Evolutionary conservation across 2,113 vertebrate genomes (phyloP).

Genomic region (Camelus bactrianus): DNA sequence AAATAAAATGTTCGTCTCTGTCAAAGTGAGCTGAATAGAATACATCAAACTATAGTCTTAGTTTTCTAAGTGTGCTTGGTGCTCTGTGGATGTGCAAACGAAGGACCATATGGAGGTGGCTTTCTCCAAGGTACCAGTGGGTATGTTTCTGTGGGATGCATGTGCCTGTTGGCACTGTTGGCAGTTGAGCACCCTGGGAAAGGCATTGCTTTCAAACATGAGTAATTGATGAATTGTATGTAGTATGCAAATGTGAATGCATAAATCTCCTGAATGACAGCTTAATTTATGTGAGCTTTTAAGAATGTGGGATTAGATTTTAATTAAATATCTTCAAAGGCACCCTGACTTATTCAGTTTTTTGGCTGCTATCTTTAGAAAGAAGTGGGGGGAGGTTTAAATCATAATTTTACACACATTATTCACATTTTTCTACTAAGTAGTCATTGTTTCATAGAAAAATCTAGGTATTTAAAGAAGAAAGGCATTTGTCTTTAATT

Average conservation of each 20-base stretch:
- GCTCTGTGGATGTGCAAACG: neutral
- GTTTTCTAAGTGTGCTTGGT: constrained; percentile 51
- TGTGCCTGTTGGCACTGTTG: constrained; percentile 84
- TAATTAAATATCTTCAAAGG: constrained; percentile 96
- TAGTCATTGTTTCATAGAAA: constrained; percentile 40
- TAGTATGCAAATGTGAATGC: constrained; percentile 92
- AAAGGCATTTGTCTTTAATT: constrained; percentile 55
- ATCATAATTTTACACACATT: constrained; percentile 67
- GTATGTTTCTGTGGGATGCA: constrained; percentile 68
- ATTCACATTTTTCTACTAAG: constrained; percentile 72
- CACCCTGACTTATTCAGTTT: constrained; percentile 90
- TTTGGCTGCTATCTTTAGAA: constrained; percentile 84
- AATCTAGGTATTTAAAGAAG: constrained; percentile 46
- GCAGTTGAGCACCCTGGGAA: constrained; percentile 86
- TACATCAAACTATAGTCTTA: neutral
- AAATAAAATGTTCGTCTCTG: neutral
- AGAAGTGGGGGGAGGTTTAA: constrained; percentile 67
- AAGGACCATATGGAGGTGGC: constrained; percentile 86
- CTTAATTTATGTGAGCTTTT: constrained; percentile 95
- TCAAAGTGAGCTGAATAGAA: constrained; percentile 42
- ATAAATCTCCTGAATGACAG: constrained; percentile 95
- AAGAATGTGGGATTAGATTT: constrained; percentile 95
- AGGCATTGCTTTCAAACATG: constrained; percentile 90
- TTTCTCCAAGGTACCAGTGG: constrained; percentile 83
- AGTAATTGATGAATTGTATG: constrained; percentile 94